Percentiles rank a stretch among this genome's conserved stretches.
Evolutionary conservation across 2,888 invertebrate species (phyloP).

Genomic region (Aethes cnicana): DNA sequence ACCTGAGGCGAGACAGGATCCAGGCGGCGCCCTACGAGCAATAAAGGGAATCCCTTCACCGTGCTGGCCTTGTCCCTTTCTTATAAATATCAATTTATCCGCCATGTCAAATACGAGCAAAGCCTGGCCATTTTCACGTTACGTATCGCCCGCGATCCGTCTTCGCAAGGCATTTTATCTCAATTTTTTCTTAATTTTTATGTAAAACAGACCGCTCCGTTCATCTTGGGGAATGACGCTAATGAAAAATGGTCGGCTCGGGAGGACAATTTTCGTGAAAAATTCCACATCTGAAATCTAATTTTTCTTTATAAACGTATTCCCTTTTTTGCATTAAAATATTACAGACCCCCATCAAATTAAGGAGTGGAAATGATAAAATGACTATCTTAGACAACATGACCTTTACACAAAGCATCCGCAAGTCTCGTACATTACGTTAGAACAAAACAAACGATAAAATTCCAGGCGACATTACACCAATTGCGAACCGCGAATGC

Average conservation of each 20-base stretch:
- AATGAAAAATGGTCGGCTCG: slow-evolving; percentile 29
- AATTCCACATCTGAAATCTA: slow-evolving; percentile 14
- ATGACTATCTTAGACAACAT: too few relatives aligned
- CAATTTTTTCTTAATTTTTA: slow-evolving; percentile 57
- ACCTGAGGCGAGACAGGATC: slow-evolving; percentile 73
- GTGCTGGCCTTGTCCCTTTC: slow-evolving; percentile 71
- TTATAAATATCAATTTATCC: slow-evolving; percentile 83
- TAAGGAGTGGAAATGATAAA: neutral
- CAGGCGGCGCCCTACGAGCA: slow-evolving; percentile 66
- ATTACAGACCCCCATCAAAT: neutral
- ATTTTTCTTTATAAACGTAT: slow-evolving; percentile 9
- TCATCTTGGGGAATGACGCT: slow-evolving; percentile 29
- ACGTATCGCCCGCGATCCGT: slow-evolving; percentile 67
- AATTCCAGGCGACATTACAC: slow-evolving; percentile 57
- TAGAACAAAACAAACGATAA: slow-evolving; percentile 34
- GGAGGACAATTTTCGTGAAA: slow-evolving; percentile 20
- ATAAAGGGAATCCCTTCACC: slow-evolving; percentile 81
- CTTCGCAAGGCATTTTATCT: slow-evolving; percentile 56
- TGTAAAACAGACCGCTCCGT: slow-evolving; percentile 36
- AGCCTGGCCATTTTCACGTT: slow-evolving; percentile 72
- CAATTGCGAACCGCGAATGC: slow-evolving; percentile 63
- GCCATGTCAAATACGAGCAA: slow-evolving; percentile 72
- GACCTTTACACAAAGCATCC: slow-evolving; percentile 1
- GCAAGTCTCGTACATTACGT: slow-evolving; percentile 21
- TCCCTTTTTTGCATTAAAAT: slow-evolving; percentile 10